These are phyloP conservation scores for Scortum barcoo DNA, from an alignment of 2,113 vertebrate species.

Conservation along the genomic window DNA sequence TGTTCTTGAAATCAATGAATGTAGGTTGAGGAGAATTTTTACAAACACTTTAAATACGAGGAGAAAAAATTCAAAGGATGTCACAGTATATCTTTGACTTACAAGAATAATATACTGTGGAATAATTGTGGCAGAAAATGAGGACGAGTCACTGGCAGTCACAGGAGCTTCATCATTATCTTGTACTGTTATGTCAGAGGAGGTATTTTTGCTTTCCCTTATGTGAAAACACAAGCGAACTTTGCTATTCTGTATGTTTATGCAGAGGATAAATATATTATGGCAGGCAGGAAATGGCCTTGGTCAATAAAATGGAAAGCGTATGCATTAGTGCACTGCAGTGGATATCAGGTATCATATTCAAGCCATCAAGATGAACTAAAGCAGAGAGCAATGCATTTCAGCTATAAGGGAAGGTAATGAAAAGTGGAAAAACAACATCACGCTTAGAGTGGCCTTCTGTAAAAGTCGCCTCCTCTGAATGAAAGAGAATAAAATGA, in stretches of 20 bases:
- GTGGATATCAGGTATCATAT: constrained; percentile 71
- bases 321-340: constrained; percentile 67
- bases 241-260: constrained; percentile 32
- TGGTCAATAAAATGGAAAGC: constrained; percentile 69
- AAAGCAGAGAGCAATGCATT: constrained; percentile 46
- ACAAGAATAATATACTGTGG: too few relatives aligned
- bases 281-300: constrained; percentile 65
- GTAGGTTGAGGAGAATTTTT: not conserved
- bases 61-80: not conserved
- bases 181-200: not conserved
- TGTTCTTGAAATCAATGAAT: not conserved
- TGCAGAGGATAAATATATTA: constrained; percentile 41
- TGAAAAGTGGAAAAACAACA: constrained; percentile 36
- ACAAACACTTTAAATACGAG: not conserved
- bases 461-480: constrained; percentile 9
- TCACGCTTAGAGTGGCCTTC: not conserved
- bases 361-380: constrained; percentile 46
- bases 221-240: constrained; percentile 10
- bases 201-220: not conserved
- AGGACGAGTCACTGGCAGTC: not conserved
- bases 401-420: constrained; percentile 17
- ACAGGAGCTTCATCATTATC: not conserved
- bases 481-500: constrained; percentile 35
- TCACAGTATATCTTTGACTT: not conserved
- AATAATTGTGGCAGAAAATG: not conserved